phyloP scores from a whole-genome alignment of 53 echinoderm and acorn worm genomes.

The Pentamera pediparva region DNA sequence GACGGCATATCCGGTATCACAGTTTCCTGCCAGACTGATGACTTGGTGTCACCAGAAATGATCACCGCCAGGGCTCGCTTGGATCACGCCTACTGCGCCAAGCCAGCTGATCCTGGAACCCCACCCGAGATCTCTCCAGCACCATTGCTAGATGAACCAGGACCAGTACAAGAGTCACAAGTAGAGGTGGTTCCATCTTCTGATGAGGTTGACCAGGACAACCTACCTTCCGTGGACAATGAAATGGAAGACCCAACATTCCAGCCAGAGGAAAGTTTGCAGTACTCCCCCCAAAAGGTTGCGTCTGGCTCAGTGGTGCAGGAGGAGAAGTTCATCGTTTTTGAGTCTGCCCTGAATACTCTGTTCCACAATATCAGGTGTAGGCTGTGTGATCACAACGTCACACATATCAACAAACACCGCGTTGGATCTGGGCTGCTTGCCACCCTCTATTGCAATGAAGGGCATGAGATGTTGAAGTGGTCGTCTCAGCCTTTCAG shows the following conservation, averaged over 20 bases:
- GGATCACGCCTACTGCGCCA: neutral
- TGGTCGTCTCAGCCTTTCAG: constrained; percentile 10
- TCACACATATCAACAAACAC: neutral
- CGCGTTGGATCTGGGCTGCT: neutral
- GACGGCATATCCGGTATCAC: too few relatives aligned
- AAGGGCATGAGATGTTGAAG: constrained; percentile 7
- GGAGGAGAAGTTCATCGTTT: neutral
- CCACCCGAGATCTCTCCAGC: neutral
- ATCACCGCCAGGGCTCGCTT: neutral
- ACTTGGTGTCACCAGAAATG: neutral
- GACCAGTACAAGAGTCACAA: too few relatives aligned
- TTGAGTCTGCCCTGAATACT: neutral
- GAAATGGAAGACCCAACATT: neutral
- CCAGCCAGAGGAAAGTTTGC: neutral
- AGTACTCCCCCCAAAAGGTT: too few relatives aligned
- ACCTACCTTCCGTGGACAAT: neutral
- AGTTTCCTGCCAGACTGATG: neutral
- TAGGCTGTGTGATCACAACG: neutral
- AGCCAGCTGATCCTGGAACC: neutral
- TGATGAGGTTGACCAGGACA: too few relatives aligned
- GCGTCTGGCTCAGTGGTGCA: neutral
- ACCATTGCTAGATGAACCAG: too few relatives aligned
- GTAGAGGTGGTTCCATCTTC: too few relatives aligned
- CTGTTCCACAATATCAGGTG: neutral
- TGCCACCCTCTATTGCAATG: neutral